Base-by-base conservation (phyloP, 2,797 vertebrate genomes). In the Arnoldichthys spilopterus region DNA sequence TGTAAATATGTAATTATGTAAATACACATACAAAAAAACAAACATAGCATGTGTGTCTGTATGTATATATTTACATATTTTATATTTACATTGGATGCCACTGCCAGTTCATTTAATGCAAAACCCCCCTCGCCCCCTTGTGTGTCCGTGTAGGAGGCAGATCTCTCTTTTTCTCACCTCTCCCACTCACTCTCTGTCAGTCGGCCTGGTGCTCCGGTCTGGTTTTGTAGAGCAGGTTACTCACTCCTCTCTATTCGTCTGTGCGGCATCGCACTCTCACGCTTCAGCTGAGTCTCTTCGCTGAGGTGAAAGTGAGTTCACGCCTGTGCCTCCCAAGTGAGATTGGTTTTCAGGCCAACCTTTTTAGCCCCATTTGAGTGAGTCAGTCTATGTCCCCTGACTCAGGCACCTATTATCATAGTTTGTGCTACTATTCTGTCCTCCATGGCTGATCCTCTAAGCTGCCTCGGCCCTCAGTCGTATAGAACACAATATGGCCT, bases 111-210 rank as follows among this genome's bases (percentile, higher is more conserved):
- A 62, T 62, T 32, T 18, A 62, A 34, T 59, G 30, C 59, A 53
- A n/a, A 53, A 13, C 51, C 5, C 51, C 11, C 22, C 61, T n/a
- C 30, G 6, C 59, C 20, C 30, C 32, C 30, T 63, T 20, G 20
- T 84, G 76, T 71, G 37, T 77, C 63, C 75, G 78, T 81, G 82
- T 59, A 45, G 59, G 63, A 34, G 58, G 30, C 22, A 54, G 61
- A 37, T 26, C 59, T 49, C 45, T 74, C 47, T 74, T 62, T 76
- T 40, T n/a, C 61, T 53, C 74, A 66, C 63, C 18, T 1, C 5
- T 68, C n/a, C 58, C 26, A 45, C 69, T 62, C 67, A 24, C 66
- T 78, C 12, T 62, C 69, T 32, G 54, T 77, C 64, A 68, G 11
- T 76, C 51, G 51, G 9, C 47, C 49, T 56, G 49, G 37, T 32